Evolutionary conservation across 1,140 invertebrate species (phyloP).

Genomic region (Hycleus cichorii): DNA sequence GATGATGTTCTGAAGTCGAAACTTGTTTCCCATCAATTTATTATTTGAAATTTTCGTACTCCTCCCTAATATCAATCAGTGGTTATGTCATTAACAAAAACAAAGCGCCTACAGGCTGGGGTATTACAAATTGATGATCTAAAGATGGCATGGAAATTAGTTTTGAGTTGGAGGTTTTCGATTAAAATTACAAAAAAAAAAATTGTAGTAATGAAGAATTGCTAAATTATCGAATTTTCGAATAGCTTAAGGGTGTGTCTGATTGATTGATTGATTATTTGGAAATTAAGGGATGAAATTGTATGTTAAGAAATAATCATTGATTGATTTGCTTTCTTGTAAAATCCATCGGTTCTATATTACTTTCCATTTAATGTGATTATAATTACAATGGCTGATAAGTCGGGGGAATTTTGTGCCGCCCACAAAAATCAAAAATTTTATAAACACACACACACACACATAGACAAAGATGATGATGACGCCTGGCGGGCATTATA

Average conservation of each 20-base stretch:
- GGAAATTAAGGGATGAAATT: too few relatives aligned
- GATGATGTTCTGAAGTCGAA: slow-evolving; percentile 1
- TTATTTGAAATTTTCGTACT: slow-evolving; percentile 24
- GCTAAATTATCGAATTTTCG: too few relatives aligned
- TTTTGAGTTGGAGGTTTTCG: background rate
- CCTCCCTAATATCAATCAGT: slow-evolving; percentile 29
- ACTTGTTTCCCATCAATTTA: slow-evolving; percentile 17
- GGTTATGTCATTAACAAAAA: slow-evolving; percentile 29
- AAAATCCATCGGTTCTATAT: too few relatives aligned
- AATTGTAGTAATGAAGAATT: too few relatives aligned
- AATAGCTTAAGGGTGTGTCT: too few relatives aligned
- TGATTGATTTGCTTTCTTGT: too few relatives aligned
- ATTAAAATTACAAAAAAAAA: too few relatives aligned
- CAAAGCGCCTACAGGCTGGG: slow-evolving; percentile 19
- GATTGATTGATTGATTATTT: too few relatives aligned
- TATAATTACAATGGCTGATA: slow-evolving; percentile 34
- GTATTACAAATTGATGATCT: slow-evolving; percentile 25
- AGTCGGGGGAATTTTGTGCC: slow-evolving; percentile 24
- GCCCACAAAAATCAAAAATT: slow-evolving; percentile 34
- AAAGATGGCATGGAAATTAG: slow-evolving; percentile 7
- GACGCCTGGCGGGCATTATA: slow-evolving; percentile 19
- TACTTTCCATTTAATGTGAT: slow-evolving; percentile 22
- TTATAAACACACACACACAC: slow-evolving; percentile 2
- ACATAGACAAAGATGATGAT: slow-evolving; percentile 8
- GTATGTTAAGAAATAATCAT: too few relatives aligned